Evolutionary conservation across 53 echinoderm and acorn worm genomes (phyloP), one percentile per base, ranked within the genome.

Genomic region (Luidia sarsii): DNA sequence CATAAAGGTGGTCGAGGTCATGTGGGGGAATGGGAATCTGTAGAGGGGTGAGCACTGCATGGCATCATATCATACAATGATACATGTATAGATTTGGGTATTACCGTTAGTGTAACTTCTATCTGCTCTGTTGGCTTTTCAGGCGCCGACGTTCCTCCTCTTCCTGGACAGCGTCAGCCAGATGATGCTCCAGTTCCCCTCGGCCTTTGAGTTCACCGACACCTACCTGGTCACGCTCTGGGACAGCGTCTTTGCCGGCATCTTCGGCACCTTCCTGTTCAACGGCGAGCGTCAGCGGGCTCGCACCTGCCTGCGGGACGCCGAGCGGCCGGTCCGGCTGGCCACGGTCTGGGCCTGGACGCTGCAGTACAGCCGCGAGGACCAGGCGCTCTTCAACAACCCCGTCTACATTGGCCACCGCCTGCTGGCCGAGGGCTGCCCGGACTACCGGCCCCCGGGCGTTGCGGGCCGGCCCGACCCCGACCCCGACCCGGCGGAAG

Each of bases 301-400:
- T 18, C 65, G 83, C 84, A 77, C 91, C 7, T 90, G 90, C 52
- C 15, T 83, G 28, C 59, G 39, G 0, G 86, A 79, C 13, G 83
- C 63, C 36, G 84, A 68, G 15, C 79, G 33, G 37, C 86, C 86
- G 32, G 67, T 75, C 33, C 79, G 82, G 62, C 75, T 97, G 54
- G 91, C 90, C 75, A 88, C 99, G 7, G 99, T 97, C 15, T 97
- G 99, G 99, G 91, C 93, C 6, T 97, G 99, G 99, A 90, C 99
- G 20, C 56, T 97, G 28, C 99, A 97, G 80, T 97, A 89, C 82
- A 89, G 85, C 10, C 70, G 89, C 21, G 84, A 87, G 23, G 99
- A 97, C 91, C 93, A 94, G 72, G 88, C 91, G 1, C 87, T 97
- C 28, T 97, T 97, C 85, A 94, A 88, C 71, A 97, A 97, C 50